Conservation (phyloP, 2,888 invertebrate species). For the Morpho helenor region DNA sequence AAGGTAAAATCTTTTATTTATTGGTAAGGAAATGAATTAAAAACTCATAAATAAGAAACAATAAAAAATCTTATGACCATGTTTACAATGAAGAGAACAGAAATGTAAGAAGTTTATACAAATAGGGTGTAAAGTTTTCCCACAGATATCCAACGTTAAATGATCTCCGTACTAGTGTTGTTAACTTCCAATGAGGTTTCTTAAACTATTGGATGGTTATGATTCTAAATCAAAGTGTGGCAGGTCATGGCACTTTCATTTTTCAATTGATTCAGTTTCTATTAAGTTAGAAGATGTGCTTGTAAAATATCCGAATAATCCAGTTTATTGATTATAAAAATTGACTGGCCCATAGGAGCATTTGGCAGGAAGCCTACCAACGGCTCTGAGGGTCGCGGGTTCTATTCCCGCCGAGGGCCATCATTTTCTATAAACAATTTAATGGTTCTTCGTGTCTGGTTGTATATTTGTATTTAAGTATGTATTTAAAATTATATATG, state of each 20-base stretch:
- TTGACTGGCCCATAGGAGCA: too few species aligned
- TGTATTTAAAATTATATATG: too few species aligned
- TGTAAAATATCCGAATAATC: too few species aligned
- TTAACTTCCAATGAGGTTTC: slow-evolving; percentile 12
- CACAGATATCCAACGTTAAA: slow-evolving; percentile 19
- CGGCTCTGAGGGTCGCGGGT: too few species aligned
- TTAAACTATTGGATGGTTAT: slow-evolving; percentile 20
- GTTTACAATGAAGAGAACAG: slow-evolving; percentile 22
- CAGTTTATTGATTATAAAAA: too few species aligned
- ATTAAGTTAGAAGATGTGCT: too few species aligned
- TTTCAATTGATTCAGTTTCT: slow-evolving; percentile 7
- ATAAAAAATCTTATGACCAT: slow-evolving; percentile 2
- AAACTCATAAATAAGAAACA: background rate
- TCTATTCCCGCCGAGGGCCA: too few species aligned
- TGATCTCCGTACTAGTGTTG: slow-evolving; percentile 12
- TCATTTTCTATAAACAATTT: too few species aligned
- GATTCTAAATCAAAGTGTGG: slow-evolving; percentile 31
- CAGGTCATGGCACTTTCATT: slow-evolving; percentile 42
- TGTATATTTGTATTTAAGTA: too few species aligned
- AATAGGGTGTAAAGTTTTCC: slow-evolving; percentile 16
- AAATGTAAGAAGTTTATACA: slow-evolving; percentile 24
- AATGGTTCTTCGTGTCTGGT: too few species aligned
- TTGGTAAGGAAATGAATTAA: background rate
- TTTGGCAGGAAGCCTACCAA: too few species aligned
- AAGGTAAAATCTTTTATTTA: too few species aligned